Evolutionary conservation across 2,113 vertebrate species (phyloP).

Genomic region (Typhlomys cinereus): DNA sequence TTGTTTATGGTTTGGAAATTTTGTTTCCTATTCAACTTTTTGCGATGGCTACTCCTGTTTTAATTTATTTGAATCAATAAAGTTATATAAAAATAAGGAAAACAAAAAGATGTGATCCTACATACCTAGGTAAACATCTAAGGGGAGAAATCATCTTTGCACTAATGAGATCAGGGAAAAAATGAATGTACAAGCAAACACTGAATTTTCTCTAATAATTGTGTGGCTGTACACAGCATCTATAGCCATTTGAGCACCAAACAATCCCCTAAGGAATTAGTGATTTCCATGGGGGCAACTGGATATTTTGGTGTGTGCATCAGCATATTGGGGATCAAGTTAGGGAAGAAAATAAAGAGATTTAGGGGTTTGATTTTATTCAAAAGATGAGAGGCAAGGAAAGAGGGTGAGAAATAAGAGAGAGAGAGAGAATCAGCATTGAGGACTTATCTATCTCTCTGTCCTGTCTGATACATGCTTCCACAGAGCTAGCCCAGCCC

Average conservation of each 20-base stretch:
- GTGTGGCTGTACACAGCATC: constrained; percentile 8
- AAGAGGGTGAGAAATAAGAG: neutral
- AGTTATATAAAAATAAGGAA: neutral
- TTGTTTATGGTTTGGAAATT: too few species aligned
- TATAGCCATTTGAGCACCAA: constrained; percentile 43
- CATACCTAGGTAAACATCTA: constrained; percentile 55
- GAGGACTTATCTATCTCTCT: neutral
- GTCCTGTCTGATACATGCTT: neutral
- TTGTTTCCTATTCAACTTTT: too few species aligned
- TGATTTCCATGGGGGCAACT: neutral
- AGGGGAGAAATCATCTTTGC: constrained; percentile 68
- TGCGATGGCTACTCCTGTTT: too few species aligned
- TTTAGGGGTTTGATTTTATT: constrained; percentile 13
- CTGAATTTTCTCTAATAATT: constrained; percentile 61
- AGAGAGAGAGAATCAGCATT: neutral
- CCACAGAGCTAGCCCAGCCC: neutral
- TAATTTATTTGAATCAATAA: too few species aligned
- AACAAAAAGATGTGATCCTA: constrained; percentile 40
- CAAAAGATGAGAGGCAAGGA: neutral
- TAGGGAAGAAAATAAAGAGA: neutral
- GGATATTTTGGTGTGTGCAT: neutral
- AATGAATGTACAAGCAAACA: constrained; percentile 57
- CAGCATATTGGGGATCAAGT: neutral
- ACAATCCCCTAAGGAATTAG: constrained; percentile 53
- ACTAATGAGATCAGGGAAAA: constrained; percentile 62